Conservation (phyloP, 2,797 vertebrate species). For the Rhynchotus rufescens region DNA sequence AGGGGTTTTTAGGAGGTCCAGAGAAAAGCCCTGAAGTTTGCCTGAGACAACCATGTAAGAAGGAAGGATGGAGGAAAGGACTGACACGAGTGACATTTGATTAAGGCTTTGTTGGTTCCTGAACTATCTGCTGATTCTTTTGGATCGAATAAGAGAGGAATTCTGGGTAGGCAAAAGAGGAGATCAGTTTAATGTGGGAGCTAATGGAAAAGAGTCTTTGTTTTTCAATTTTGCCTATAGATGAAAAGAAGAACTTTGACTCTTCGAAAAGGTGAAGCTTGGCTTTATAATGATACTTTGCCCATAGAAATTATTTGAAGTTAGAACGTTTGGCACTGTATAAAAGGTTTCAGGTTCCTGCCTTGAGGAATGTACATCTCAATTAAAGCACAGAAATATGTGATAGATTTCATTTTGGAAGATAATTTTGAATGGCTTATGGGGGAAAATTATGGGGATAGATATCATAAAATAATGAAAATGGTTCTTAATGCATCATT, state of each 20-base stretch:
- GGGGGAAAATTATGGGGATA: not conserved
- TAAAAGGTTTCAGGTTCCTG: conserved; percentile 33
- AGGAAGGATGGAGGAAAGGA: not conserved
- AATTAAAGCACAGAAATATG: not conserved
- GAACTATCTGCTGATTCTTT: not conserved
- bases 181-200: not conserved
- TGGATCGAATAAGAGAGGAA: not conserved
- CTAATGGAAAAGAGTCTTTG: not conserved
- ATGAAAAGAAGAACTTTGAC: not conserved
- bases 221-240: not conserved
- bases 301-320: conserved; percentile 50
- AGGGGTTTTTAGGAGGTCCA: not conserved
- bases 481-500: not conserved
- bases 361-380: conserved; percentile 39
- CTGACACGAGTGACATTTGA: not conserved
- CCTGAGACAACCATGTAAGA: not conserved
- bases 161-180: not conserved
- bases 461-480: not conserved
- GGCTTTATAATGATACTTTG: conserved; percentile 58
- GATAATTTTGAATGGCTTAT: not conserved
- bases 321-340: conserved; percentile 32
- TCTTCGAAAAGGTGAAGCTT: conserved; percentile 43
- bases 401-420: conserved; percentile 21
- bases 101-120: not conserved
- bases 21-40: not conserved